Conservation (phyloP, 2,797 vertebrate species). For the Falco novaeseelandiae region DNA sequence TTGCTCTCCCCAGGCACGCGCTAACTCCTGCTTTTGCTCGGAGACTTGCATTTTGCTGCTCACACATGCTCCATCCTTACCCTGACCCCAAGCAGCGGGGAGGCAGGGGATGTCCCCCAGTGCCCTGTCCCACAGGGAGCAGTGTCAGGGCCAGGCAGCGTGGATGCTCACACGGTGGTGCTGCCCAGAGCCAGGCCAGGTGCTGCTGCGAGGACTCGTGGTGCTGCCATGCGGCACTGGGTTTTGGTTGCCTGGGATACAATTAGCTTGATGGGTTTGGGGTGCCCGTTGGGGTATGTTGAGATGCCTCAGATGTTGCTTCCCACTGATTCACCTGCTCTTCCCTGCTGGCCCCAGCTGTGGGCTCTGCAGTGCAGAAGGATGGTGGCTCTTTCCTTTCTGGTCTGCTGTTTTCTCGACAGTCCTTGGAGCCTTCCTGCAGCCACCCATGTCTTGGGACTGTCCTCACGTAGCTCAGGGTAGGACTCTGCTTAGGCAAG, state of each 20-base stretch:
- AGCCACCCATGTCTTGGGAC: background rate
- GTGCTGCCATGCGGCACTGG: background rate
- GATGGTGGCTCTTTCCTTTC: background rate
- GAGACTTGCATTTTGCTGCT: background rate
- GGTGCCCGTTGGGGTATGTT: background rate
- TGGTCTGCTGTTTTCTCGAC: rapidly evolving
- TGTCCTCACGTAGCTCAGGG: background rate
- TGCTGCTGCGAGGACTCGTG: background rate
- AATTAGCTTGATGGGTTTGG: background rate
- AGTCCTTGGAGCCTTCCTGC: background rate
- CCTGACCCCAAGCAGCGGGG: background rate
- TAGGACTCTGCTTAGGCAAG: background rate
- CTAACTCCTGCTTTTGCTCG: background rate
- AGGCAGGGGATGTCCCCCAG: no score
- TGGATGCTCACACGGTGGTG: background rate
- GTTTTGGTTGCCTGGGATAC: background rate
- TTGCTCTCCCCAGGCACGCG: background rate
- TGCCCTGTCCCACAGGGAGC: background rate
- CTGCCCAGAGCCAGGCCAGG: background rate
- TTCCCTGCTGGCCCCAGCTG: background rate
- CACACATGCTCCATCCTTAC: background rate
- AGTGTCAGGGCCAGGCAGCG: rapidly evolving
- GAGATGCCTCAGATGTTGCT: background rate
- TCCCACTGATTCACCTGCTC: background rate
- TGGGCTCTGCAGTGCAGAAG: background rate